phyloP scores from a whole-genome alignment of 2,888 invertebrate species.

The Ornithoptera priamus region DNA sequence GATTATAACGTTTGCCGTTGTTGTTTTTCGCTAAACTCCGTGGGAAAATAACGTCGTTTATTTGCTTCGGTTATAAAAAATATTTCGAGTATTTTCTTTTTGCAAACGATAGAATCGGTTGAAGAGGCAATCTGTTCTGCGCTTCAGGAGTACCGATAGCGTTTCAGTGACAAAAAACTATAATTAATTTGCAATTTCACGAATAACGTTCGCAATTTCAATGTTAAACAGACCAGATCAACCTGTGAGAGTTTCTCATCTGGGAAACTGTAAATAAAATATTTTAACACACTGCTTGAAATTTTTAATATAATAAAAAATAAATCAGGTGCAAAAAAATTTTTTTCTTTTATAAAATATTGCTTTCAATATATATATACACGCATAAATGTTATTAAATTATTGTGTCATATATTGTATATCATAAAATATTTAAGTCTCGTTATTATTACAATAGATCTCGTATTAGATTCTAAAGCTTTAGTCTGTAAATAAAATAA shows the following conservation, averaged over 20 bases:
- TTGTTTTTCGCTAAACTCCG: conserved; percentile 48
- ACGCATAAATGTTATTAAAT: too few species aligned
- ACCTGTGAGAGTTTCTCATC: conserved; percentile 31
- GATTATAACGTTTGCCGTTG: conserved; percentile 32
- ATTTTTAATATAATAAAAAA: not conserved
- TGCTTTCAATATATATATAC: too few species aligned
- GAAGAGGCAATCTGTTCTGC: conserved; percentile 61
- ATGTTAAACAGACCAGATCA: conserved; percentile 62
- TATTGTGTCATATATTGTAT: too few species aligned
- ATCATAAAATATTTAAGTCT: not conserved
- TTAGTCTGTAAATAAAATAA: too few species aligned
- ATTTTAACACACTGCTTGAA: not conserved
- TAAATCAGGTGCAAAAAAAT: not conserved
- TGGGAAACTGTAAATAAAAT: conserved; percentile 35
- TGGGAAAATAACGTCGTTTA: conserved; percentile 58
- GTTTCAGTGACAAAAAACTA: conserved; percentile 46
- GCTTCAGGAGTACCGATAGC: conserved; percentile 46
- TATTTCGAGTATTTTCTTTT: conserved; percentile 49
- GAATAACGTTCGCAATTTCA: conserved; percentile 33
- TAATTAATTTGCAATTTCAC: conserved; percentile 51
- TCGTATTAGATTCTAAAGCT: not conserved
- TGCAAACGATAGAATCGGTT: conserved; percentile 55
- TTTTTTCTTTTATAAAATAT: too few species aligned
- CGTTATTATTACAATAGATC: not conserved
- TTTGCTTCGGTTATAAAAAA: conserved; percentile 47